Conservation (phyloP, 2,888 invertebrate species). For the Spatulosminthurus flaviceps region DNA sequence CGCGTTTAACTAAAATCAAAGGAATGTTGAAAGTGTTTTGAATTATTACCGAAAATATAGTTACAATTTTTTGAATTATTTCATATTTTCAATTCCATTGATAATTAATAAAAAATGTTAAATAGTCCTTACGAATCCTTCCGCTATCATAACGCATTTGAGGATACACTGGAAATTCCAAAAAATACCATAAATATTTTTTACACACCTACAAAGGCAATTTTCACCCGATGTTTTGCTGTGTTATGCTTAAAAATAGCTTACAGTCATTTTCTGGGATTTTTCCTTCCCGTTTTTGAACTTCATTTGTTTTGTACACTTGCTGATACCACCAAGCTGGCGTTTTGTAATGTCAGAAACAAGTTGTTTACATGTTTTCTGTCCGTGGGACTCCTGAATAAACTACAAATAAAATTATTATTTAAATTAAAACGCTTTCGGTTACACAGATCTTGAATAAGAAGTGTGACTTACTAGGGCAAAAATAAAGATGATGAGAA, state of each 20-base stretch:
- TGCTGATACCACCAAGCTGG: slow-evolving; percentile 31
- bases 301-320: slow-evolving; percentile 41
- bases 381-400: not conserved
- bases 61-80: too few species aligned
- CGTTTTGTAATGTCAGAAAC: slow-evolving; percentile 30
- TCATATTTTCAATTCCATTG: too few species aligned
- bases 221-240: too few species aligned
- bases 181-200: too few species aligned
- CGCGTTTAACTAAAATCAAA: slow-evolving; percentile 22
- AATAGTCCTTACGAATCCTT: slow-evolving; percentile 43
- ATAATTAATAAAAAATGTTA: too few species aligned
- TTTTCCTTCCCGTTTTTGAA: slow-evolving; percentile 45
- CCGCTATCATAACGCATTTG: slow-evolving; percentile 34
- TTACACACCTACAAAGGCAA: too few species aligned
- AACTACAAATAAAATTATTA: not conserved
- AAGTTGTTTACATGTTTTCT: slow-evolving; percentile 29
- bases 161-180: slow-evolving; percentile 38
- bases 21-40: too few species aligned
- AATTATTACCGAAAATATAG: too few species aligned
- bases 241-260: too few species aligned
- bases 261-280: slow-evolving; percentile 38
- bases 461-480: not conserved
- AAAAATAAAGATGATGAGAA: too few species aligned
- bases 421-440: slow-evolving; percentile 11
- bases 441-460: too few species aligned